phyloP scores from a whole-genome alignment of 2,113 vertebrate genomes.

The Mobula birostris region DNA sequence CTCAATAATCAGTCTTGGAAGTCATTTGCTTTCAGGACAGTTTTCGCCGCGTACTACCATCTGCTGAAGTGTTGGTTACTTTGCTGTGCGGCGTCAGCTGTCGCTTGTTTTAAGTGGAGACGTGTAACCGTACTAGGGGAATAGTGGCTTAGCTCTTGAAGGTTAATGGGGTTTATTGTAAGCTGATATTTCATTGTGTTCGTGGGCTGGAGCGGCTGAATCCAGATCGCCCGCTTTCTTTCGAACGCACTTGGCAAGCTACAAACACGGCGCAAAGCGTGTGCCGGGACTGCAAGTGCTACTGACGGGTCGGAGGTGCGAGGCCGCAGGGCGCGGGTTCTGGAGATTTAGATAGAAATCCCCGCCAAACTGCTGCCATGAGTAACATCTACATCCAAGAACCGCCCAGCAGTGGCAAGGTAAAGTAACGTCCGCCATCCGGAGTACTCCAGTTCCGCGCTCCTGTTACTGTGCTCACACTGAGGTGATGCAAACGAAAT shows the following conservation, averaged over 20 bases:
- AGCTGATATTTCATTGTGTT: neutral
- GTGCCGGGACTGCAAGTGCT: neutral
- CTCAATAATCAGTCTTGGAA: too few species aligned
- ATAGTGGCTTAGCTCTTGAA: neutral
- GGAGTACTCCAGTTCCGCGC: neutral
- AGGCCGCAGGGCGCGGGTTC: neutral
- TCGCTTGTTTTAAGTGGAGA: neutral
- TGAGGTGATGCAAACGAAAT: neutral
- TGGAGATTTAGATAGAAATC: rapidly evolving
- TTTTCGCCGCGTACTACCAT: neutral
- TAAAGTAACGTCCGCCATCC: slow-evolving; percentile 47
- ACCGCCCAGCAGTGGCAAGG: slow-evolving; percentile 90
- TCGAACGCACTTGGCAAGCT: neutral
- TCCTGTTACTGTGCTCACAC: neutral
- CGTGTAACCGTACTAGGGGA: neutral
- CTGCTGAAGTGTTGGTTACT: neutral
- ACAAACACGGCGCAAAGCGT: slow-evolving; percentile 36
- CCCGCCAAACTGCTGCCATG: slow-evolving; percentile 53
- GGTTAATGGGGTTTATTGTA: neutral
- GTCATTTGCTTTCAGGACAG: neutral
- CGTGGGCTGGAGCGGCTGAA: neutral
- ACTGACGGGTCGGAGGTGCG: neutral
- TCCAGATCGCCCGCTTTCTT: neutral
- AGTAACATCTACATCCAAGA: slow-evolving; percentile 98
- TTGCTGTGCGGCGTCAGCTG: neutral